phyloP scores from a whole-genome alignment of 2,797 vertebrate species.

The Urosaurus nigricauda region DNA sequence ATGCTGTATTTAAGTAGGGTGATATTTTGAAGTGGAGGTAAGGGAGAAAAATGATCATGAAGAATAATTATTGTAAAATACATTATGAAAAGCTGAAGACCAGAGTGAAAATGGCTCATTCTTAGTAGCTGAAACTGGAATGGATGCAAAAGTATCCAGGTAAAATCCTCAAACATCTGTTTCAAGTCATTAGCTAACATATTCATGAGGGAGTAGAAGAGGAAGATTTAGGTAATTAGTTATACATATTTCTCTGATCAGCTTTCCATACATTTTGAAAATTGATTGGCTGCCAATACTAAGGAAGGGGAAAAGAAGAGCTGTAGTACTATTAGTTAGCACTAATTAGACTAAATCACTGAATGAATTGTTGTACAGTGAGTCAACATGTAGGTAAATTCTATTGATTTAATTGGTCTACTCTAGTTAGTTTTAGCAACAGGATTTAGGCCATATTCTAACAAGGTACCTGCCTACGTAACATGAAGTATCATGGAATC shows the following conservation, averaged over 20 bases:
- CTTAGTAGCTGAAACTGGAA: conserved; percentile 5
- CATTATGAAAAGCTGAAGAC: conserved; percentile 32
- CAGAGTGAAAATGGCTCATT: conserved; percentile 20
- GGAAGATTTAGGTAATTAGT: conserved; percentile 63
- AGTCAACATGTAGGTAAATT: no score
- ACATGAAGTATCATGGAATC: no score
- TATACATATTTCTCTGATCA: conserved; percentile 65
- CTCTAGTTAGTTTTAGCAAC: no score
- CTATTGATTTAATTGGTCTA: no score
- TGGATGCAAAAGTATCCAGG: conserved; percentile 11
- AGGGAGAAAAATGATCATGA: background rate
- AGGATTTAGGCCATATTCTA: no score
- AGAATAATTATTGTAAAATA: conserved; percentile 51
- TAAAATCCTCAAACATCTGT: conserved; percentile 43
- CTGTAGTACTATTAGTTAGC: no score
- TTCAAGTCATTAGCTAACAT: conserved; percentile 50
- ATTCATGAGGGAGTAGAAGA: conserved; percentile 36
- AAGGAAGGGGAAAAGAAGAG: background rate
- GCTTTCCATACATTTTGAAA: conserved; percentile 43
- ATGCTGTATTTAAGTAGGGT: background rate
- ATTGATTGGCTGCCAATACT: conserved; percentile 50
- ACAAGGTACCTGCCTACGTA: no score
- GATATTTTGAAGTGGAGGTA: conserved; percentile 11
- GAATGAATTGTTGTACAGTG: no score
- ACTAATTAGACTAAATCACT: no score